phyloP scores from a whole-genome alignment of 2,113 vertebrate genomes.

The Mustela lutreola region DNA sequence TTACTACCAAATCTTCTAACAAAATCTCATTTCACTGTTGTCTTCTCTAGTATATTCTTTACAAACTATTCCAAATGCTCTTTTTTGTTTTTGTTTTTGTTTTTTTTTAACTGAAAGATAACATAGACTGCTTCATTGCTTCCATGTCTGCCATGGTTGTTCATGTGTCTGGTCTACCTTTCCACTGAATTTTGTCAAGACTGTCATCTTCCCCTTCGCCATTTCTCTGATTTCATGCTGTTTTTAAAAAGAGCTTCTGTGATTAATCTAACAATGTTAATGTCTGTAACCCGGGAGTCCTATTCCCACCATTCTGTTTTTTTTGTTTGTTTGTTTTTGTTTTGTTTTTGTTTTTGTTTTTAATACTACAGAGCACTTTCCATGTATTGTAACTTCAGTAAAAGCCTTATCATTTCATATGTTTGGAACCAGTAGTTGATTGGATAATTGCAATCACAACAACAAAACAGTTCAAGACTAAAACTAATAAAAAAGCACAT shows the following conservation, averaged over 20 bases:
- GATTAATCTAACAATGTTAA: not conserved
- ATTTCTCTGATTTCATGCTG: not conserved
- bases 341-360: not conserved
- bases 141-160: not conserved
- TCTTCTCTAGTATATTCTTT: constrained; percentile 35
- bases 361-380: not conserved
- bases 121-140: not conserved
- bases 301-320: not conserved
- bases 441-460: not conserved
- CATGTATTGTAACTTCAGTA: not conserved
- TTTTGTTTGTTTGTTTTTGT: no score
- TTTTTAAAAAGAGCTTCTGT: not conserved
- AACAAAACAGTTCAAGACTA: not conserved
- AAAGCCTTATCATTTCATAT: not conserved
- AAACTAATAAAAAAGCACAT: not conserved
- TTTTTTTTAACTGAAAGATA: constrained; percentile 14
- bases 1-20: not conserved
- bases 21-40: not conserved
- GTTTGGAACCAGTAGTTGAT: not conserved
- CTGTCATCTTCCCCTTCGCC: not conserved
- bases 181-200: not conserved
- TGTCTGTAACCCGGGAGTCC: not conserved
- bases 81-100: not conserved
- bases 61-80: constrained; percentile 22
- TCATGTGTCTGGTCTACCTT: not conserved